Evolutionary conservation across 2,888 invertebrate genomes (phyloP), one percentile per base, ranked within the genome.

Genomic region (Nymphalis urticae): DNA sequence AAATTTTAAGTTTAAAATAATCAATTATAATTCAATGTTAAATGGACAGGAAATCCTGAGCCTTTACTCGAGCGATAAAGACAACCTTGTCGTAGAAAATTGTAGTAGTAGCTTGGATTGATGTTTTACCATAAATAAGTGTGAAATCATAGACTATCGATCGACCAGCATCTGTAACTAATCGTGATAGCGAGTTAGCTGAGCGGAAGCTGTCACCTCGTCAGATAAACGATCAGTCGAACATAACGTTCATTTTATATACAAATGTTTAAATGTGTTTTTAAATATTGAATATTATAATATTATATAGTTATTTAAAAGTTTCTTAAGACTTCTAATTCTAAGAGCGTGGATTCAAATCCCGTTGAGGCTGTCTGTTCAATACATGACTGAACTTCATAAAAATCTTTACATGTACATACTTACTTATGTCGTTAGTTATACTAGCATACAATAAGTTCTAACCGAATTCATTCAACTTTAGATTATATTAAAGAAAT

Each of bases 181-280:
- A 83, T 82, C 80, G 76, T 73, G 76, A 74, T 73, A 59, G 72
- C 73, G 66, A 72, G 73, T 66, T 71, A 80, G 75, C 75, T 73
- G 72, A 74, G 71, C 84, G 85, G 87, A 87, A 81, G 80, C 83
- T 78, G 83, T 82, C 71, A 68, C 69, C 64, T 67, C 65, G 53
- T 42, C 48, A 62, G 73, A 74, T 69, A 74, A 72, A 67, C 71
- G 67, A 69, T 62, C 60, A 64, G 59, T 68, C 56, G 68, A 71
- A 75, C 66, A 74, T 75, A 71, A 74, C 70, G 66, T 63, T 68
- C 69, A 73, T 62, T 60, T 68, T 67, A 32, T 32, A 60, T 64
- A 62, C 19, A 53, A 54, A 69, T 63, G 1, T 32, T 32, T 36
- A 36, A 36, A 19, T 58, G n/a, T 10, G 8, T 51, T 51, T 32